Percentiles rank a stretch among this genome's conserved stretches.
phyloP scores from a whole-genome alignment of 2,797 vertebrate genomes.

The Heterohyrax brucei region DNA sequence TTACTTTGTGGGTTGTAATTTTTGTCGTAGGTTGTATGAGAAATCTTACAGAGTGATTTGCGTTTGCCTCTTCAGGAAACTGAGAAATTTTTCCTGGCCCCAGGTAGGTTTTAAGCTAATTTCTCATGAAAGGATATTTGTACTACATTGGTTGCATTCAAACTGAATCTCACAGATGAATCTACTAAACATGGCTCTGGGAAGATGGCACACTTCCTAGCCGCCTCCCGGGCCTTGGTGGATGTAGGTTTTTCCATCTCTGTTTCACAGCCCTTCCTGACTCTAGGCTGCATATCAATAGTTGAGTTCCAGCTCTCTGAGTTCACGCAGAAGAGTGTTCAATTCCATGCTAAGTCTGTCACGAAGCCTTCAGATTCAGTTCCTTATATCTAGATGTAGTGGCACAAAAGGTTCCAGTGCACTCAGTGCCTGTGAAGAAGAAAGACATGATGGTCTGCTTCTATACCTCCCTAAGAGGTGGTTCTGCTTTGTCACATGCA shows the following conservation, averaged over 20 bases:
- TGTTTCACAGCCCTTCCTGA: background rate
- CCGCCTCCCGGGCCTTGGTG: background rate
- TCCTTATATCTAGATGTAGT: background rate
- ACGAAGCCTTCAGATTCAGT: background rate
- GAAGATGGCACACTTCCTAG: background rate
- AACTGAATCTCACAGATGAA: background rate
- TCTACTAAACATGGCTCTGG: background rate
- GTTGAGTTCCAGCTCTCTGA: background rate
- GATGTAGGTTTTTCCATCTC: background rate
- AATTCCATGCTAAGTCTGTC: background rate
- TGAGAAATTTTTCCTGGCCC: background rate
- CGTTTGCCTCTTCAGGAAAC: background rate
- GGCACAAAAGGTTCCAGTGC: background rate
- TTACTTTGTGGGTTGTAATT: background rate
- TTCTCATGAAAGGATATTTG: slow-evolving; percentile 36
- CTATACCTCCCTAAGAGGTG: background rate
- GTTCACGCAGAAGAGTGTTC: background rate
- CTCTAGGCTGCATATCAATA: background rate
- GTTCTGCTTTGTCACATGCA: background rate
- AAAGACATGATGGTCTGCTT: too few relatives aligned
- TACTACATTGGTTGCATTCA: background rate
- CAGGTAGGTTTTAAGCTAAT: background rate
- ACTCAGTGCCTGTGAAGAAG: too few relatives aligned
- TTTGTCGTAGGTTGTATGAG: background rate
- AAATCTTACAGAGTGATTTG: background rate